Evolutionary conservation across 2,113 vertebrate species (phyloP), one percentile per base, ranked within the genome.

Genomic region (Panthera uncia): DNA sequence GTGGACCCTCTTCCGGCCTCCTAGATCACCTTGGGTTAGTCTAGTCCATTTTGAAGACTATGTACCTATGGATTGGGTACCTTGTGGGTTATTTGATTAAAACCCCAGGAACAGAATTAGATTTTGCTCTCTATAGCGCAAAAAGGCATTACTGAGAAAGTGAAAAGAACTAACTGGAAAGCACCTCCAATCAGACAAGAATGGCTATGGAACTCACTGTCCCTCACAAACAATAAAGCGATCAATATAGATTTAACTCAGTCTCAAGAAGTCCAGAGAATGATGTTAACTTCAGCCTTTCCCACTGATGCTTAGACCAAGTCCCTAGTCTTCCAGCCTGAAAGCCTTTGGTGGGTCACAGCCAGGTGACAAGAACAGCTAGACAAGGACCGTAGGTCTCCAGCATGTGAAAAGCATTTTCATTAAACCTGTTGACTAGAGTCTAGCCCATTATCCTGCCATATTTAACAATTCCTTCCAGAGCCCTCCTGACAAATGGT

Each of bases 91-190:
- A 71, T 71, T 38, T 29, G 33, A 66, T 38, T 96, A 25, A 76
- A 94, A 85, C 3, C 5, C 27, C 18, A 92, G 65, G 29, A 55
- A 74, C 31, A 74, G 52, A 92, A 50, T 45, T 50, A 27, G 11
- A 63, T 57, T 97, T 94, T 85, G 8, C 74, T 68, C 38, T 95
- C 89, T 93, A 55, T 9, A 84, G 25, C 78, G 41, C 21, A 63
- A 73, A 85, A 78, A 27, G 27, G 6, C n/a, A 31, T 94, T 89
- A 74, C 87, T 96, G 41, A 80, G 36, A 82, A 95, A 88, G 23
- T 92, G 29, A 19, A 84, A 80, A 80, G 25, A 94, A 71, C 52
- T 29, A 83, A 78, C 12, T 52, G 41, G 84, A 92, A 95, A 95
- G 25, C 7, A 90, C 31, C 65, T 86, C 87, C 25, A 94, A 55